Evolutionary conservation across 2,797 vertebrate genomes (phyloP).

Genomic region (Iguana delicatissima): DNA sequence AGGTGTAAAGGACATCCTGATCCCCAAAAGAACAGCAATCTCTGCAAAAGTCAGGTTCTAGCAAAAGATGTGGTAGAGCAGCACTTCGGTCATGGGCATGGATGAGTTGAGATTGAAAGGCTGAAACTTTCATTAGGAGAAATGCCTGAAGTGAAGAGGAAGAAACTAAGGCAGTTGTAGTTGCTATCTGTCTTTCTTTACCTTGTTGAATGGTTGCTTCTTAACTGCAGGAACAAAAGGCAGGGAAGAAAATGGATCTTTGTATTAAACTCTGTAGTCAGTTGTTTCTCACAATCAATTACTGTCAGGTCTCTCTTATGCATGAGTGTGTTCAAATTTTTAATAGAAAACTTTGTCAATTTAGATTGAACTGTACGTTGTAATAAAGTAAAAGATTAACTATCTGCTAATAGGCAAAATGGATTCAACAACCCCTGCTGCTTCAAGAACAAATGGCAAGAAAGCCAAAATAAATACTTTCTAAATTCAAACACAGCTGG

Average conservation of each 20-base stretch:
- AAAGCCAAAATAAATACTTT: neutral
- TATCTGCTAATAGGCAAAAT: neutral
- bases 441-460: neutral
- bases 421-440: neutral
- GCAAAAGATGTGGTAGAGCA: neutral
- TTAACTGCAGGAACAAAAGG: neutral
- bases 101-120: neutral
- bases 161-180: too few species aligned
- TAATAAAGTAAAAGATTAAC: neutral
- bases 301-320: neutral
- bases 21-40: neutral
- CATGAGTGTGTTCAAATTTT: neutral
- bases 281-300: neutral
- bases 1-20: neutral
- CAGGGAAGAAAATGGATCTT: constrained; percentile 6
- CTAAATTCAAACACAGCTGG: neutral
- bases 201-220: neutral
- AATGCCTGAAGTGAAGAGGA: neutral
- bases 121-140: neutral
- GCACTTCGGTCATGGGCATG: neutral
- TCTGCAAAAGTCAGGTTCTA: neutral
- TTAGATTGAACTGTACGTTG: neutral
- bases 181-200: neutral
- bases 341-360: neutral
- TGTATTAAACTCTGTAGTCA: constrained; percentile 24